Conservation (phyloP, 2,888 invertebrate species). For the Eucera pruinosa region DNA sequence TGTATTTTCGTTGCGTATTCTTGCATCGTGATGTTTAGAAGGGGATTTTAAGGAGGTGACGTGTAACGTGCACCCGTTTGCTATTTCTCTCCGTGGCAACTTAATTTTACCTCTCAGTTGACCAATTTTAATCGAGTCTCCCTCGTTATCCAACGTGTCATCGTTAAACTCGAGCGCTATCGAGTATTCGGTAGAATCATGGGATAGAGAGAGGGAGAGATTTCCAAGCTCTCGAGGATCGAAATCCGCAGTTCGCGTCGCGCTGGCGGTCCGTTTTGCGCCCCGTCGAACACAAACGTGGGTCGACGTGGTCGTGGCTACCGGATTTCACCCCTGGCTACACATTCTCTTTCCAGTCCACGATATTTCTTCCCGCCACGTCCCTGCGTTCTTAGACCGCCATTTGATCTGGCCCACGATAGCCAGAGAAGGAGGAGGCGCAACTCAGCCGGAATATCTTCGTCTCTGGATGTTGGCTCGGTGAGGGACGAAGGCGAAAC, state of each 20-base stretch:
- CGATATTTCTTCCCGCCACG: conserved; percentile 71
- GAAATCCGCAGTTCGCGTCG: conserved; percentile 37
- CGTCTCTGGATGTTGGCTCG: conserved; percentile 59
- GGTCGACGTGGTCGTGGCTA: conserved; percentile 81
- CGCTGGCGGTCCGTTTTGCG: conserved; percentile 69
- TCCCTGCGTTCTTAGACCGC: conserved; percentile 68
- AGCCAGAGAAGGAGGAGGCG: conserved; percentile 72
- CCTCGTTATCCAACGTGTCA: too few relatives aligned
- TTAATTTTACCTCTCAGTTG: too few relatives aligned
- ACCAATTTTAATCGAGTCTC: too few relatives aligned
- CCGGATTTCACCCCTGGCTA: conserved; percentile 84
- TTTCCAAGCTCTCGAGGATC: background rate
- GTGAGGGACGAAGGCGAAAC: conserved; percentile 35
- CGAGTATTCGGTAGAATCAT: too few relatives aligned
- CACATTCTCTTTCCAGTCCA: conserved; percentile 72
- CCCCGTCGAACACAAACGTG: conserved; percentile 79
- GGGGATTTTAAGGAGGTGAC: too few relatives aligned
- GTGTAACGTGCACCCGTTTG: too few relatives aligned
- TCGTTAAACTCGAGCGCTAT: too few relatives aligned
- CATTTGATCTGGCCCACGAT: conserved; percentile 81
- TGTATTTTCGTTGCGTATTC: too few relatives aligned
- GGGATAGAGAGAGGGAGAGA: background rate
- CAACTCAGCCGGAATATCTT: conserved; percentile 82
- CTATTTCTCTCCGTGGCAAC: too few relatives aligned
- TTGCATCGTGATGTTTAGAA: too few relatives aligned